Conservation (phyloP, 2,888 invertebrate genomes). For the Hirtodrosophila cameraria region DNA sequence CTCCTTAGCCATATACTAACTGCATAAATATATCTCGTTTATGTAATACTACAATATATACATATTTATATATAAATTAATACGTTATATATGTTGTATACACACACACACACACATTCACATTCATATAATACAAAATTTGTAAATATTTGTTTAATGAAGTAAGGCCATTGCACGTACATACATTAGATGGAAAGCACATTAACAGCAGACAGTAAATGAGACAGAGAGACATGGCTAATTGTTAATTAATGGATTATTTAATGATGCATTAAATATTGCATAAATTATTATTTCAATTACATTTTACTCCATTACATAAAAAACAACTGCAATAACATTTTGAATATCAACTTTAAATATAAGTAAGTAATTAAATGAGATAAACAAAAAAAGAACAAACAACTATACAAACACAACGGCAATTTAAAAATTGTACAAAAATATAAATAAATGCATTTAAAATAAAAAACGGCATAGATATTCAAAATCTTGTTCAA, state of each 20-base stretch:
- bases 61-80: constrained; percentile 6
- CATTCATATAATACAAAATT: constrained; percentile 34
- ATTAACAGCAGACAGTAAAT: constrained; percentile 5
- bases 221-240: constrained; percentile 41
- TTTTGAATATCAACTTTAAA: constrained; percentile 63
- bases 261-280: constrained; percentile 71
- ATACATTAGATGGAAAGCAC: constrained; percentile 23
- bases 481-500: constrained; percentile 26
- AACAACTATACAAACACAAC: constrained; percentile 24
- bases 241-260: constrained; percentile 75
- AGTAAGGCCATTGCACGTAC: constrained; percentile 46
- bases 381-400: no score
- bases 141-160: constrained; percentile 71
- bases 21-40: constrained; percentile 12
- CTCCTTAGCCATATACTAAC: background rate
- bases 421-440: constrained; percentile 43
- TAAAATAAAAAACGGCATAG: constrained; percentile 44
- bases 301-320: constrained; percentile 54
- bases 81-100: constrained; percentile 19
- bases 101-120: constrained; percentile 36
- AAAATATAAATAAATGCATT: constrained; percentile 38
- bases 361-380: constrained; percentile 48
- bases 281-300: constrained; percentile 66
- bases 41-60: constrained; percentile 15
- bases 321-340: constrained; percentile 32